A percentile compares a stretch with the other conserved stretches of the same genome.
These are phyloP conservation scores for Panagrolaimus sp. DNA, from an alignment of 1,140 invertebrate genomes.

Conservation along the genomic window DNA sequence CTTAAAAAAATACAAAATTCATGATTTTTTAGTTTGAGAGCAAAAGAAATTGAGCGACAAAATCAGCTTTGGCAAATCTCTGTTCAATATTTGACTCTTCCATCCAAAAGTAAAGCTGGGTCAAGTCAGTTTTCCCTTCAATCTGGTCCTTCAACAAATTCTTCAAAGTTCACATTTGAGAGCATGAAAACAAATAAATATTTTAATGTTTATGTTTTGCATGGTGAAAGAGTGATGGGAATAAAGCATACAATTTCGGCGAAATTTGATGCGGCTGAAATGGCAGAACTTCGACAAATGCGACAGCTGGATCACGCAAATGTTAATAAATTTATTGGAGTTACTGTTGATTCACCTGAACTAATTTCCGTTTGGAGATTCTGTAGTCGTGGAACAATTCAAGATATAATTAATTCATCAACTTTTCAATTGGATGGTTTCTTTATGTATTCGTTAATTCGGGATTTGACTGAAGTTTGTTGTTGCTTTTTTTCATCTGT, in stretches of 20 bases:
- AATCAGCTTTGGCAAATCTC: conserved; percentile 21
- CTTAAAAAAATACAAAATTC: too few relatives aligned
- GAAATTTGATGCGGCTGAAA: too few relatives aligned
- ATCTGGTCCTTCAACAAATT: conserved; percentile 20
- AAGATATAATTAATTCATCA: background rate
- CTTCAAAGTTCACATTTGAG: conserved; percentile 38
- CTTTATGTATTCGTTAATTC: background rate
- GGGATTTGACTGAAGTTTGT: conserved; percentile 9
- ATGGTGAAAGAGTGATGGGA: conserved; percentile 37
- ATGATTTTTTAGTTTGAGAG: conserved; percentile 15
- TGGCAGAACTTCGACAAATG: conserved; percentile 11
- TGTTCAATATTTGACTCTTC: conserved; percentile 1
- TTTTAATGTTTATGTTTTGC: conserved; percentile 21
- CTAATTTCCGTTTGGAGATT: conserved; percentile 20
- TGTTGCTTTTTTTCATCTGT: background rate
- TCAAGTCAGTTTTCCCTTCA: conserved; percentile 19
- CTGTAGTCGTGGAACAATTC: conserved; percentile 11
- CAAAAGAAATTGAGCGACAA: conserved; percentile 18
- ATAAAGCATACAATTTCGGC: conserved; percentile 27
- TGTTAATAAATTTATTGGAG: conserved; percentile 25
- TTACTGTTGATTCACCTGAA: conserved; percentile 4
- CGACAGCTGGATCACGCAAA: conserved; percentile 22
- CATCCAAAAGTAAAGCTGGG: conserved; percentile 12
- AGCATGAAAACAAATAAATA: conserved; percentile 23
- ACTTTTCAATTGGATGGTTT: background rate